Conservation (phyloP, 2,113 vertebrate species). For the Porphyrio hochstetteri region DNA sequence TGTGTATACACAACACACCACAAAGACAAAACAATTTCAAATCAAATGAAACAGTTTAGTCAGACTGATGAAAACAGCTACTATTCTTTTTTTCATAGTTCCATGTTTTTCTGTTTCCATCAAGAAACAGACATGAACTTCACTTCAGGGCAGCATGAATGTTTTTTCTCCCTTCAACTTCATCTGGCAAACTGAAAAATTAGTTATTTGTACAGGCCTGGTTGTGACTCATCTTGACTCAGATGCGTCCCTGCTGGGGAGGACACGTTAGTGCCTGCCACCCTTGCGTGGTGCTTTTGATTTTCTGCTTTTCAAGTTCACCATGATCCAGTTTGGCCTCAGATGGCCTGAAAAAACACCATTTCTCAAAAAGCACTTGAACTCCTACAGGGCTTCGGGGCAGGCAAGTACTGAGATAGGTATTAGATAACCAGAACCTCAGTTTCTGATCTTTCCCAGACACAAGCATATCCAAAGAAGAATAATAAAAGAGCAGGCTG, state of each 20-base stretch:
- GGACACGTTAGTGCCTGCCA: constrained; percentile 17
- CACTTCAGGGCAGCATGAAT: constrained; percentile 25
- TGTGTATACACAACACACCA: constrained; percentile 19
- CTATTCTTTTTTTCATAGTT: not conserved
- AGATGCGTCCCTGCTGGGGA: constrained; percentile 25
- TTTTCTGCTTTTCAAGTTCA: constrained; percentile 51
- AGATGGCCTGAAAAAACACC: constrained; percentile 54
- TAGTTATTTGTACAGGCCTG: constrained; percentile 45
- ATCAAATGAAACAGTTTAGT: not conserved
- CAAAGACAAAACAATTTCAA: constrained; percentile 42
- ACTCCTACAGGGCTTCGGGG: constrained; percentile 42
- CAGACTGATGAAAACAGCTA: not conserved
- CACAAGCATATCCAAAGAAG: not conserved
- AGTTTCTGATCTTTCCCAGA: constrained; percentile 37
- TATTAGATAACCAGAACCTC: constrained; percentile 63
- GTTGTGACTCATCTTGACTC: constrained; percentile 59
- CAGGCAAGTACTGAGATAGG: constrained; percentile 65
- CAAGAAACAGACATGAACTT: constrained; percentile 49
- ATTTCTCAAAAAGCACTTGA: constrained; percentile 59
- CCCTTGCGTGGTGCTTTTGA: not conserved
- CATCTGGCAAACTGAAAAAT: constrained; percentile 61
- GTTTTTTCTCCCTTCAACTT: constrained; percentile 25
- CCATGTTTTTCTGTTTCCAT: not conserved
- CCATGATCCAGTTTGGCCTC: constrained; percentile 28
- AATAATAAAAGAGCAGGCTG: not conserved